phyloP scores from a whole-genome alignment of 2,888 invertebrate genomes.

The Troides oblongomaculatus region DNA sequence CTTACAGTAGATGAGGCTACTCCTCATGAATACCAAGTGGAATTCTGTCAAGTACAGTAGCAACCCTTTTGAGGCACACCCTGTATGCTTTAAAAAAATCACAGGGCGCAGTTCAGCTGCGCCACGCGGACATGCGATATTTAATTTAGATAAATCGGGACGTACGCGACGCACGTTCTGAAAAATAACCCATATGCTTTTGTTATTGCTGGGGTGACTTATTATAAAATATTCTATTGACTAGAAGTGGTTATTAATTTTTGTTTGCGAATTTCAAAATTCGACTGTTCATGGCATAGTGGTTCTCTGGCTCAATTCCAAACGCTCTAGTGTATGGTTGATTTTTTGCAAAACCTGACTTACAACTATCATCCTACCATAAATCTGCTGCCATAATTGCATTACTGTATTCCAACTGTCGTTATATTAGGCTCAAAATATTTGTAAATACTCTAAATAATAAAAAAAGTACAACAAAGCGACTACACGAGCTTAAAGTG shows the following conservation, averaged over 20 bases:
- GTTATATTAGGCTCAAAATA: no score
- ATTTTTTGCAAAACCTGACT: no score
- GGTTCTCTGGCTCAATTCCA: no score
- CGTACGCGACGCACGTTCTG: slow-evolving; percentile 64
- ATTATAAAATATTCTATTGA: slow-evolving; percentile 14
- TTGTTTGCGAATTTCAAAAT: neutral
- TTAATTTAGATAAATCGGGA: slow-evolving; percentile 81
- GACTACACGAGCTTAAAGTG: no score
- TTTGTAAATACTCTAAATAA: no score
- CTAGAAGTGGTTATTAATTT: slow-evolving; percentile 31
- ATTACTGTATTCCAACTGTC: no score
- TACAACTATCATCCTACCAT: no score
- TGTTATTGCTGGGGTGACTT: slow-evolving; percentile 50
- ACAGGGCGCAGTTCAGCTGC: slow-evolving; percentile 57
- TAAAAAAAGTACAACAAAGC: no score
- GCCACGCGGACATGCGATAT: slow-evolving; percentile 72
- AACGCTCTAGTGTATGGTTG: no score
- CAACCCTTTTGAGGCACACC: slow-evolving; percentile 30
- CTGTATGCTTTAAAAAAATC: slow-evolving; percentile 52
- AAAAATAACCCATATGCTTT: slow-evolving; percentile 76
- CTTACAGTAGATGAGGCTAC: neutral
- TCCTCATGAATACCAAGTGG: neutral
- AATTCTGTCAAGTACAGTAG: slow-evolving; percentile 6
- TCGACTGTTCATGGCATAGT: no score
- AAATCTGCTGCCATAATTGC: no score